Evolutionary conservation across 2,113 vertebrate species (phyloP).

Genomic region (Zosterops hypoxanthus): DNA sequence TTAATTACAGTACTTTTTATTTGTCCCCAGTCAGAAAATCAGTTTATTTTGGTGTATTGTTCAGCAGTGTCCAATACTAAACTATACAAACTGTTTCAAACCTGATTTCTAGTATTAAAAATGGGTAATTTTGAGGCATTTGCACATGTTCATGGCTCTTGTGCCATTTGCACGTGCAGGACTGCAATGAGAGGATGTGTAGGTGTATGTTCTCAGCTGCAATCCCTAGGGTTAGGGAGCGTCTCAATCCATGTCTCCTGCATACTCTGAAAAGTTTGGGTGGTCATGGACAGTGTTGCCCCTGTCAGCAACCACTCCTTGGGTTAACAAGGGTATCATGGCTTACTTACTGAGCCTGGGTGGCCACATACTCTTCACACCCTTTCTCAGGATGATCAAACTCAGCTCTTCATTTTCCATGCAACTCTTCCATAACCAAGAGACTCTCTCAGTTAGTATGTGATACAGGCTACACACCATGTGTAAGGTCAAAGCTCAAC

Average conservation of each 20-base stretch:
- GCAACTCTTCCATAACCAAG: neutral
- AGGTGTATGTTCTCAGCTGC: conserved; percentile 55
- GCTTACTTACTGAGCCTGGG: conserved; percentile 19
- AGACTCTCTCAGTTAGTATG: neutral
- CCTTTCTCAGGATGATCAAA: neutral
- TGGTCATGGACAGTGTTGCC: neutral
- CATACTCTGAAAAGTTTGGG: conserved; percentile 16
- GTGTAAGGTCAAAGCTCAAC: conserved; percentile 34
- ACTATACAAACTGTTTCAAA: neutral
- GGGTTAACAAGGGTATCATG: neutral
- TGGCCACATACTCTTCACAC: conserved; percentile 31
- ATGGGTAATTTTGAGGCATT: neutral
- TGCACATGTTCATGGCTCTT: neutral
- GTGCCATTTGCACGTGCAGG: accelerated
- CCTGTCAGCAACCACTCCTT: conserved; percentile 35
- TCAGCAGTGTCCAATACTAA: neutral
- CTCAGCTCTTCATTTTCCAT: neutral
- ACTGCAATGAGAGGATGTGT: neutral
- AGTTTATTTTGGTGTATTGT: neutral
- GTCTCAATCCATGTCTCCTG: neutral
- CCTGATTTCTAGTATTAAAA: neutral
- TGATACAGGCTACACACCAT: neutral
- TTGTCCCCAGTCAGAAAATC: neutral
- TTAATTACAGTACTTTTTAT: neutral
- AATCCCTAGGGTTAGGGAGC: conserved; percentile 4